phyloP scores from a whole-genome alignment of 1,140 invertebrate genomes.

The Calliphora vicina region DNA sequence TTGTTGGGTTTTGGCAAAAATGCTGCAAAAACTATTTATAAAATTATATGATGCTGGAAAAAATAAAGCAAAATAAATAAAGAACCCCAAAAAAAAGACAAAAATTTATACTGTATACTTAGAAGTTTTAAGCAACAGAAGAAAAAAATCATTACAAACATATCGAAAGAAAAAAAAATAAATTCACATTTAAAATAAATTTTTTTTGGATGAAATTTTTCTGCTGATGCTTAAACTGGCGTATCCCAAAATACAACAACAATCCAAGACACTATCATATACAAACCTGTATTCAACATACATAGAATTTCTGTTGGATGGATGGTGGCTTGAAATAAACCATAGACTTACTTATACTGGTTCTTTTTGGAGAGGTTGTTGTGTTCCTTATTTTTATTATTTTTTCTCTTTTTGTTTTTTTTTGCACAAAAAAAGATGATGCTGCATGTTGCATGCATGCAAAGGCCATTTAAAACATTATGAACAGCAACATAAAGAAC shows the following conservation, averaged over 20 bases:
- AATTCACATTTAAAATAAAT: not conserved
- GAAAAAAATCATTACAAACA: not conserved
- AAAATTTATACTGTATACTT: not conserved
- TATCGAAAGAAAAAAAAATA: not conserved
- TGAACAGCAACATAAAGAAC: constrained; percentile 12
- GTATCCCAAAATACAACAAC: not conserved
- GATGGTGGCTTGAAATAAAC: not conserved
- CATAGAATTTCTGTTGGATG: not conserved
- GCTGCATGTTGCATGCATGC: constrained; percentile 45
- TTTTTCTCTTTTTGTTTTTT: constrained; percentile 24
- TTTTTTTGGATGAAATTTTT: too few relatives aligned
- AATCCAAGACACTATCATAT: not conserved
- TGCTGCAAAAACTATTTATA: not conserved
- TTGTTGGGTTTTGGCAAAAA: too few relatives aligned
- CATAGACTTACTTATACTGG: constrained; percentile 26
- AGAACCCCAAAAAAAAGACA: too few relatives aligned
- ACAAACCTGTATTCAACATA: constrained; percentile 17
- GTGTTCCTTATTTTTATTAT: constrained; percentile 45
- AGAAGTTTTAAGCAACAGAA: not conserved
- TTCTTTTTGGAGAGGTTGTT: constrained; percentile 35
- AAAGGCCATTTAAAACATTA: constrained; percentile 47
- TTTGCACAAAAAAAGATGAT: constrained; percentile 33
- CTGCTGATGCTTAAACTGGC: not conserved
- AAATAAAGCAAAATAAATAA: too few relatives aligned
- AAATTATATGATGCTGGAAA: not conserved